Percentiles rank a stretch among this genome's conserved stretches.
Conservation (phyloP, 2,888 invertebrate species). For the Sisyra nigra region DNA sequence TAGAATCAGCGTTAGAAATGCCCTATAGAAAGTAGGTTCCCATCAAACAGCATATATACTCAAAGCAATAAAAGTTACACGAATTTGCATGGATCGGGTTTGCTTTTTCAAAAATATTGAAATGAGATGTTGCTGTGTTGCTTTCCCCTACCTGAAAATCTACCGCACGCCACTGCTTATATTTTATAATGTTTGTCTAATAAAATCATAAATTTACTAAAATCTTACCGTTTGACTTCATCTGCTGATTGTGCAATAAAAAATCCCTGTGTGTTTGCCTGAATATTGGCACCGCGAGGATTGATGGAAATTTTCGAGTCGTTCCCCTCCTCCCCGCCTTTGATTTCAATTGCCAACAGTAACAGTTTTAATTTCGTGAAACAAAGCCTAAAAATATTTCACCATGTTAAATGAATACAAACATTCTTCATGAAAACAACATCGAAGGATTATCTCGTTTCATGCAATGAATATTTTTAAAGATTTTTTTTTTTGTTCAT, state of each 20-base stretch:
- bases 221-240: conserved; percentile 92
- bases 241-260: conserved; percentile 99
- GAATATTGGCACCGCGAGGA: conserved; percentile 90
- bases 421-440: background rate
- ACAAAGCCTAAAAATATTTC: conserved; percentile 58
- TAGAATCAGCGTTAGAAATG: too few species aligned
- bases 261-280: conserved; percentile 98
- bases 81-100: too few species aligned
- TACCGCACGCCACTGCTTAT: too few species aligned
- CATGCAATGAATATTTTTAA: background rate
- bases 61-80: too few species aligned
- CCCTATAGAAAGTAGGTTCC: too few species aligned
- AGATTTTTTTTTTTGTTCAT: conserved; percentile 1
- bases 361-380: conserved; percentile 96
- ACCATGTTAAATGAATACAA: background rate
- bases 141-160: too few species aligned
- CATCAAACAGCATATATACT: too few species aligned
- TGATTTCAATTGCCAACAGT: conserved; percentile 94
- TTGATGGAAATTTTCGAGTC: conserved; percentile 99
- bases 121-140: too few species aligned
- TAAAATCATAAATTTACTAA: background rate
- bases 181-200: too few species aligned
- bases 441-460: too few species aligned
- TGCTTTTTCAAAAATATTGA: too few species aligned
- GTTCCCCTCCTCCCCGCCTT: conserved; percentile 75